Conservation (phyloP, 2,113 vertebrate genomes). For the Anas platyrhynchos region DNA sequence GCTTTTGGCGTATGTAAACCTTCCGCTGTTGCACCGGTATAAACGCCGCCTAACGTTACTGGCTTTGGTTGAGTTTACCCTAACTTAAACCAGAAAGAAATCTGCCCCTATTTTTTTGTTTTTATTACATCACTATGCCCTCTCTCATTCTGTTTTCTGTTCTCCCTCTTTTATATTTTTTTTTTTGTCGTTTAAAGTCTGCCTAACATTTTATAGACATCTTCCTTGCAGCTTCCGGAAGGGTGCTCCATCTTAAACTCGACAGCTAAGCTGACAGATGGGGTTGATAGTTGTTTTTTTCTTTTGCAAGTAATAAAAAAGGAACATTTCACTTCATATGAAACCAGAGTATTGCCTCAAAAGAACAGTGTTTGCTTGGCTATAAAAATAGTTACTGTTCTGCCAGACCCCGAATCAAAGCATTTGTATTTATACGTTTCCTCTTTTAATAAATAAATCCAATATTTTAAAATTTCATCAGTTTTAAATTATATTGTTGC, state of each 20-base stretch:
- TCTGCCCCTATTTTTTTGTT: neutral
- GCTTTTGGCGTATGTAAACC: neutral
- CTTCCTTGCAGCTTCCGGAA: slow-evolving; percentile 44
- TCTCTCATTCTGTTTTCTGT: slow-evolving; percentile 12
- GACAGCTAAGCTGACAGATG: slow-evolving; percentile 44
- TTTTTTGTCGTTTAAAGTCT: slow-evolving; percentile 13
- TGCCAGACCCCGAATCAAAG: slow-evolving; percentile 60
- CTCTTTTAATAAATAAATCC: slow-evolving; percentile 49
- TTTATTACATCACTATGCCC: neutral
- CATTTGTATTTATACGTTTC: slow-evolving; percentile 46
- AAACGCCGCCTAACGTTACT: neutral
- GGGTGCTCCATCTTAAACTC: slow-evolving; percentile 61
- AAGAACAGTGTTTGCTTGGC: slow-evolving; percentile 61
- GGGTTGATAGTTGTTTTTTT: slow-evolving; percentile 45
- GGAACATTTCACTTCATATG: slow-evolving; percentile 50
- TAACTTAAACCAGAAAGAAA: slow-evolving; percentile 30
- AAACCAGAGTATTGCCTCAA: slow-evolving; percentile 50
- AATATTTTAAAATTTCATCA: slow-evolving; percentile 44
- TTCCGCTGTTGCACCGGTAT: neutral
- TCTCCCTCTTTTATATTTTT: neutral
- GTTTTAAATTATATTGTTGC: slow-evolving; percentile 41
- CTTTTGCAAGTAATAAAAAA: slow-evolving; percentile 69
- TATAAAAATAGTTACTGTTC: slow-evolving; percentile 64
- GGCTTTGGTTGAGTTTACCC: neutral
- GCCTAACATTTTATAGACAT: slow-evolving; percentile 61